Percentiles rank a stretch among this genome's conserved stretches.
phyloP scores from a whole-genome alignment of 2,113 vertebrate genomes.

The Haemorhous mexicanus region DNA sequence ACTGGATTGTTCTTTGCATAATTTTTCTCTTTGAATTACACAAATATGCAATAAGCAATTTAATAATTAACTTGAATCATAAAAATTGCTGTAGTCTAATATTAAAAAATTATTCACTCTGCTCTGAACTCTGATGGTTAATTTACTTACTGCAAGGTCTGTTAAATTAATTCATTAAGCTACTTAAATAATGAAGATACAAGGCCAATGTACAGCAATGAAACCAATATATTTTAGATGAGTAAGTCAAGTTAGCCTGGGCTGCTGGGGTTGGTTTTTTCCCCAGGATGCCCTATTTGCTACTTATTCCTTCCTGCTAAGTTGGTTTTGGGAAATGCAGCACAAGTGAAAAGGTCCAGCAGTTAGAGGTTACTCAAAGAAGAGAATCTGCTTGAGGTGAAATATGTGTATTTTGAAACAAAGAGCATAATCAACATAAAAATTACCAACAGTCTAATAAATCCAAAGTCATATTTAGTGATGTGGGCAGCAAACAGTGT shows the following conservation, averaged over 20 bases:
- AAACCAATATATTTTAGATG: not conserved
- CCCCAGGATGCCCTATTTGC: not conserved
- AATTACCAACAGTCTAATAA: not conserved
- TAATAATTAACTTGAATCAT: constrained; percentile 14
- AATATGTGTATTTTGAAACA: not conserved
- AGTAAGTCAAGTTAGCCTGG: not conserved
- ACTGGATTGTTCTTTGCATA: not conserved
- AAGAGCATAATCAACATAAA: not conserved
- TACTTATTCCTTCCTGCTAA: not conserved
- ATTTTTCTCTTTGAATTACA: not conserved
- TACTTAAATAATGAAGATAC: not conserved
- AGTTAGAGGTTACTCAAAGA: not conserved
- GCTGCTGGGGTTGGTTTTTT: not conserved
- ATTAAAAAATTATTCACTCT: constrained; percentile 18
- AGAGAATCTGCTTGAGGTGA: not conserved
- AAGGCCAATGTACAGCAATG: not conserved
- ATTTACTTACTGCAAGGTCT: constrained; percentile 36
- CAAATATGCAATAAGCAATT: constrained; percentile 8
- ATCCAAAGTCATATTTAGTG: not conserved
- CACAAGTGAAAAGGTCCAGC: not conserved
- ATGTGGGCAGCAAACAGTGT: not conserved
- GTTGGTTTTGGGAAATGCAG: not conserved
- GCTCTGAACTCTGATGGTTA: constrained; percentile 15
- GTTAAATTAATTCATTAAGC: constrained; percentile 43
- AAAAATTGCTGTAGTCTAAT: constrained; percentile 4